Evolutionary conservation across 1,140 invertebrate species (phyloP), one percentile per base, ranked within the genome.

Genomic region (Euschistus heros): DNA sequence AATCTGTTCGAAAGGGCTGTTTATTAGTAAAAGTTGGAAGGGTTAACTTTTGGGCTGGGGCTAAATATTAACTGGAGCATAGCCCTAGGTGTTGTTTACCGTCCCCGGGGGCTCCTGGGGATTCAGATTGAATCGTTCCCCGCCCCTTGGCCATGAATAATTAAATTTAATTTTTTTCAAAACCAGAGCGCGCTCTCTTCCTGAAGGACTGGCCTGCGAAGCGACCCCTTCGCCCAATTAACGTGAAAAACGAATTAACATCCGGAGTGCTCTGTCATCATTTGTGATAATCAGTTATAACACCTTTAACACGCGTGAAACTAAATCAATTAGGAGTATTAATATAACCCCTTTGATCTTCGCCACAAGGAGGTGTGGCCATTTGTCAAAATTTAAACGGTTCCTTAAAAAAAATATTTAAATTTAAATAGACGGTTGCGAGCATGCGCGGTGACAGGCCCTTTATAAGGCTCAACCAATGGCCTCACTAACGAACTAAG

Each of bases 131-230:
- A 57, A 57, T 57, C 54, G 4, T 5, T 14, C 47, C 14, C 20
- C 47, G 2, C 3, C n/a, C 20, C 47, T 20, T 22, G 22, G 10
- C 4, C 6, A 8, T 57, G 54, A 57, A 57, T 57, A 24, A 57
- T 57, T 57, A 57, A 57, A 57, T 57, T 57, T 57, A 57, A 57
- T 57, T 57, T 57, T 57, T 57, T 57, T 24, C 20, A 8, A 20
- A 17, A 24, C 54, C 10, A 2, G n/a, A 6, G 47, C 47, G 47
- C n/a, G 22, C n/a, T 8, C 17, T 7, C 2, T 13, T n/a, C 46
- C n/a, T 4, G 47, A 50, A 50, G 47, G 13, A 37, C 33, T 13
- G 5, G 33, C 33, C 6, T 37, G 33, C 33, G 6, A 37, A 37
- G 33, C 33, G 6, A 10, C 33, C 13, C 33, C 10, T n/a, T 13